Base-by-base conservation (phyloP, 2,888 invertebrate genomes). In the Torymus auratus region DNA sequence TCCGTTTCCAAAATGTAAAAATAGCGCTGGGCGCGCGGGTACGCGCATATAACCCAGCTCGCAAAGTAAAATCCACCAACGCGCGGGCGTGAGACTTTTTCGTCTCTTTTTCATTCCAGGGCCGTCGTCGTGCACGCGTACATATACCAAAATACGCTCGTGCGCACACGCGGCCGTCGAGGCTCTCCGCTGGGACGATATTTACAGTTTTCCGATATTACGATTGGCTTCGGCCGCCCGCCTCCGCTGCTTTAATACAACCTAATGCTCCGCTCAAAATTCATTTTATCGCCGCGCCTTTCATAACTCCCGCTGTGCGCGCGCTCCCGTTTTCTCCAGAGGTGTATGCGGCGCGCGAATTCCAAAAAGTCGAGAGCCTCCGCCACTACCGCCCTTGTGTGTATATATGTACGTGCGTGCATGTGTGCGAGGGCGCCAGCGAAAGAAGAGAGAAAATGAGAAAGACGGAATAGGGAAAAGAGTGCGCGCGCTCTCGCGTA, bases 201-300 rank as follows among this genome's bases (percentile, higher is more conserved):
- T 86, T 87, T 86, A 85, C 84, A 84, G 85, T 84, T 86, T 87
- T 85, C 86, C 86, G 85, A 86, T 87, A 86, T 85, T 84, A 79
- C 84, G 81, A 78, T 78, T 71, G 72, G 75, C 52, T 41, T 68
- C 53, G 69, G 62, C 28, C 50, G 28, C 52, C 52, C 20, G 20
- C 20, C 28, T 2, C 2, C 7, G 28, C 2, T 80, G 28, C 64
- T 53, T 41, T 84, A 84, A 85, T 85, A 84, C 82, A 83, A 80
- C 77, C 64, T 84, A 85, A 85, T 84, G 82, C 83, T 62, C 82
- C 83, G 79, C 82, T 84, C 80, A 84, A 86, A 86, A 86, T 86
- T 86, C 86, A 85, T 86, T 86, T 83, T 83, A 82, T 80, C 81
- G 79, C 71, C 64, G 14, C 53, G 52, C 23, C n/a, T 41, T 72